A percentile compares a stretch with the other conserved stretches of the same genome.
Conservation (phyloP, 2,888 invertebrate genomes). For the Neria commutata region DNA sequence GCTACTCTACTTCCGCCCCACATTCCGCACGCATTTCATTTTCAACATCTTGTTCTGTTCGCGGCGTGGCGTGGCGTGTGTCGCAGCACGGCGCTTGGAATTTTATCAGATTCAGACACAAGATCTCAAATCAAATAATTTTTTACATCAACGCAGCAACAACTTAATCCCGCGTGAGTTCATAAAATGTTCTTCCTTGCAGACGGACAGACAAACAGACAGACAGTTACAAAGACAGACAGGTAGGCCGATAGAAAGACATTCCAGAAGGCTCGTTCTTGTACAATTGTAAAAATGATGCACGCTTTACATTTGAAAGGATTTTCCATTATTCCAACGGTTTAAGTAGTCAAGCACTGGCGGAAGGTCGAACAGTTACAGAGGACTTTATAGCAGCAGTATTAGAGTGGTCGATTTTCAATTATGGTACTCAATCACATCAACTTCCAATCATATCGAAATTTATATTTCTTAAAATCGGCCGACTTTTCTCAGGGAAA, state of each 20-base stretch:
- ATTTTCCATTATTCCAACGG: no score
- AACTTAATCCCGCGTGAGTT: slow-evolving; percentile 56
- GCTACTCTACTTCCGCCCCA: no score
- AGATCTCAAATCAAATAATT: neutral
- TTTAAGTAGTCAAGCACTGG: neutral
- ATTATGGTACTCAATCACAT: no score
- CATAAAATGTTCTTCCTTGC: slow-evolving; percentile 41
- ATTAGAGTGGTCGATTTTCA: no score
- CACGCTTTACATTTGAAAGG: no score
- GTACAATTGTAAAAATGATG: no score
- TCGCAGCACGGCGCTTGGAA: slow-evolving; percentile 23
- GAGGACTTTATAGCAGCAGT: no score
- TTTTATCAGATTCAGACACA: slow-evolving; percentile 45
- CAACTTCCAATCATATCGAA: no score
- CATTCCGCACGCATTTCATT: neutral
- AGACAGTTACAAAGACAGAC: neutral
- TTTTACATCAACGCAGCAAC: slow-evolving; percentile 37
- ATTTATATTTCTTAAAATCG: no score
- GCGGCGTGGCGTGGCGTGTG: no score
- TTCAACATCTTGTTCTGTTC: neutral
- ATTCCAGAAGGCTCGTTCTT: neutral
- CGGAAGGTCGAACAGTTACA: neutral
- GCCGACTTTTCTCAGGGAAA: no score
- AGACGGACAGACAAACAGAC: neutral
- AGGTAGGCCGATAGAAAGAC: neutral